Conservation (phyloP, 1,140 invertebrate genomes). For the Drosophila pectinifera region DNA sequence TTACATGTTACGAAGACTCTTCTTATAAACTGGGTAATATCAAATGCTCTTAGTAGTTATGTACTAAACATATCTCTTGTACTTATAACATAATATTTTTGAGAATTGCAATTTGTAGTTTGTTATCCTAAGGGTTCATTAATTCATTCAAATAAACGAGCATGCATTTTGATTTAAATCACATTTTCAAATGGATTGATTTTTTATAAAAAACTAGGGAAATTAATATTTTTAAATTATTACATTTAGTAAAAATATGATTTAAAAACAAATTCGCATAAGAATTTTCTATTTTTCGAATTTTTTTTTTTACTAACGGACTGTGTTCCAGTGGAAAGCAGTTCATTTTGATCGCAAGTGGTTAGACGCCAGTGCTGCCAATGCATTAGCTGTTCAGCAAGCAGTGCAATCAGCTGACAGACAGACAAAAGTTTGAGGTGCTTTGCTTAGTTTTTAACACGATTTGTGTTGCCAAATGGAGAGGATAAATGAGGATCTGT, state of each 20-base stretch:
- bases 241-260: too few relatives aligned
- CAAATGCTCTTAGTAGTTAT: constrained; percentile 1
- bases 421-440: background rate
- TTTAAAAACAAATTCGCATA: too few relatives aligned
- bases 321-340: background rate
- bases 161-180: constrained; percentile 17
- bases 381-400: background rate
- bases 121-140: constrained; percentile 24
- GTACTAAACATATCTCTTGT: background rate
- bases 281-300: too few relatives aligned
- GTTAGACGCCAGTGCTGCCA: background rate
- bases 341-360: background rate
- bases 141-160: constrained; percentile 42
- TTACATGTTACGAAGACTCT: constrained; percentile 19
- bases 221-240: too few relatives aligned
- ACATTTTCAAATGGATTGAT: too few relatives aligned
- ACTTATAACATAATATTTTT: constrained; percentile 1
- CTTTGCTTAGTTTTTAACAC: background rate
- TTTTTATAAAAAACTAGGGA: too few relatives aligned
- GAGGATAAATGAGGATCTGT: constrained; percentile 41
- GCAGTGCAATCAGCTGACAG: too few relatives aligned
- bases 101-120: constrained; percentile 15
- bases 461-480: constrained; percentile 4
- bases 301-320: too few relatives aligned
- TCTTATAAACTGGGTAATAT: background rate